Evolutionary conservation across 2,797 vertebrate species (phyloP).

Genomic region (Salarias fasciatus): DNA sequence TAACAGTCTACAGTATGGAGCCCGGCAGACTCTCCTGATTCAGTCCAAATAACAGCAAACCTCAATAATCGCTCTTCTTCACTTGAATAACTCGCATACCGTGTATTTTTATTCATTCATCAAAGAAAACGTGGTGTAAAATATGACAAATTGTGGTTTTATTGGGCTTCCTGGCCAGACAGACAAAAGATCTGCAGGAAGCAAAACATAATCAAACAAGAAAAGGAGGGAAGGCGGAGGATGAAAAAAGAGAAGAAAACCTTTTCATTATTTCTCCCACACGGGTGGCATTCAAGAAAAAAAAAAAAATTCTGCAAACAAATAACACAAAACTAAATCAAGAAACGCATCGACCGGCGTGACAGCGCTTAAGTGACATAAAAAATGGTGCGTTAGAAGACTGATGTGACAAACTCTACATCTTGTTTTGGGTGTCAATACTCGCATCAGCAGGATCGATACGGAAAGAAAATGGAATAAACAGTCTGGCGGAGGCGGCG

Average conservation of each 20-base stretch:
- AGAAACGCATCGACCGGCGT: neutral
- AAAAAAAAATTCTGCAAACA: neutral
- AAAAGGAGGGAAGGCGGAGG: too few relatives aligned
- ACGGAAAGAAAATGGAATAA: slow-evolving; percentile 8
- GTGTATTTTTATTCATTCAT: neutral
- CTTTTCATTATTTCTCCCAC: too few relatives aligned
- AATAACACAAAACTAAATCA: neutral
- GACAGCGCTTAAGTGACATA: neutral
- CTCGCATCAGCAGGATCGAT: slow-evolving; percentile 4
- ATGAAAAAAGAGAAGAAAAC: too few relatives aligned
- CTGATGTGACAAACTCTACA: neutral
- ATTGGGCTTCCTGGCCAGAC: neutral
- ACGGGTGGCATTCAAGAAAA: neutral
- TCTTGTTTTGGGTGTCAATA: slow-evolving; percentile 8
- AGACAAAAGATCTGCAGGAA: neutral
- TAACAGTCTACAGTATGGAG: neutral
- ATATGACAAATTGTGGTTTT: neutral
- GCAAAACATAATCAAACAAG: neutral
- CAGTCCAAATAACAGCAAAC: neutral
- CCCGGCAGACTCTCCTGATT: neutral
- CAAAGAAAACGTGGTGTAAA: neutral
- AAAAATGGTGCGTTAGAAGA: slow-evolving; percentile 9
- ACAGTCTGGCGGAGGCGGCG: neutral
- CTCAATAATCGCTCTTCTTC: neutral
- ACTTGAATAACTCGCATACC: neutral